Base-by-base conservation (phyloP, 2,797 vertebrate genomes). In the Gallinago stenura region DNA sequence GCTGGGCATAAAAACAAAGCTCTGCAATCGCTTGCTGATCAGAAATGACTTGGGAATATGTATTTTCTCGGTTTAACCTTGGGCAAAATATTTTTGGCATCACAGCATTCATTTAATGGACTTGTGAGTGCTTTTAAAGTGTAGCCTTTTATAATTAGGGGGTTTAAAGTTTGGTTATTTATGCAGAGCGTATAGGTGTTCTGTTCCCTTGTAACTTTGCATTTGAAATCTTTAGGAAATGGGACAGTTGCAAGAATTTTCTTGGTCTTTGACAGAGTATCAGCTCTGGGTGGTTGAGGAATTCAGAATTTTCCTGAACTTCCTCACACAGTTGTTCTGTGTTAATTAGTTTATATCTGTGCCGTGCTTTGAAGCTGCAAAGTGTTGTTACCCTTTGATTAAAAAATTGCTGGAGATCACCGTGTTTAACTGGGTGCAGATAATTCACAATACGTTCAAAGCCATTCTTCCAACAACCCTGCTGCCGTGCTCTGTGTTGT, bases 401-500 rank as follows among this genome's bases (percentile, higher is more conserved):
- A 57, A 21, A 57, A 21, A 14, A 39, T 15, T 3, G 18, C n/a
- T 26, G 25, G 87, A 18, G 65, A 48, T 37, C 16, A 3, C 73
- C 0, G 0, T 9, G 19, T 35, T 48, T 25, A 39, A 18, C 7
- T 7, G 46, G 41, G 6, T 46, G 28, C 41, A 33, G 45, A 12
- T 37, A 48, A 58, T 11, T 69, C 56, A 10, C 28, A 5, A 4
- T 6, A 12, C 45, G 2, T 15, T 41, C 56, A 31, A 12, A 77
- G 65, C 58, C 6, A 12, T 41, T 26, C 12, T 17, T 39, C 54
- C 48, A 26, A 0, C 7, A 18, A 3, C 41, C 30, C 61, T 12
- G 24, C 48, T 50, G 68, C 48, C 37, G 2, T 5, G 0, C 19
- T 3, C 80, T n/a, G 24, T 3, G 0, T 6, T 33, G 1, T 10